Evolutionary conservation across 2,888 invertebrate genomes (phyloP), one percentile per base, ranked within the genome.

Genomic region (Phortica okadai): DNA sequence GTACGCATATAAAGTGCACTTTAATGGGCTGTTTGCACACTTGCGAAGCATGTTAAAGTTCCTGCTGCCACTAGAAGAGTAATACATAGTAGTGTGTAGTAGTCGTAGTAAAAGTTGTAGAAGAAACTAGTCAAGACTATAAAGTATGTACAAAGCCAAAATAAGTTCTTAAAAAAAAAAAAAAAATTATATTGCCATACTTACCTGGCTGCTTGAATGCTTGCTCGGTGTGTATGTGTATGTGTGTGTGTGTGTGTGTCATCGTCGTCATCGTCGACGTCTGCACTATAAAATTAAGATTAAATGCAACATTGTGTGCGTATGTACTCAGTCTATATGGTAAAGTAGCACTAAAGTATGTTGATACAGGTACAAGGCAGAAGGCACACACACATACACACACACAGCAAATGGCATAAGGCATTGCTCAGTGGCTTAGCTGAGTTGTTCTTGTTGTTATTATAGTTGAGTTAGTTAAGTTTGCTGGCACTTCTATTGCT

Each of bases 201-300:
- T 33, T 45, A 50, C 69, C 69, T 45, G 4, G 25, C 25, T 62
- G 21, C 21, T 21, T 10, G 59, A 16, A 16, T 59, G 25, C 21
- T 16, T 59, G 59, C 25, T 4, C 59, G 25, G 59, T 16, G 6
- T 56, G n/a, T 56, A 10, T 14, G 14, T 56, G 6, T 16, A 7
- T 56, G 14, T 14, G n/a, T 56, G 14, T 14, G 14, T 56, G 6
- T 16, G 16, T 56, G 14, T 14, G n/a, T 56, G 14, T 4, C 33
- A 4, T 62, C 59, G 25, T 21, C 59, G 10, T 8, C 25, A 7
- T 58, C 16, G 25, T 25, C 21, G 16, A 21, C 62, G 16, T 16
- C 69, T 69, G 44, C 21, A 80, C 82, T 87, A 81, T 86, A 86
- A 85, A 85, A 87, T 85, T 86, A 87, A 83, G 88, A 86, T 87